Percentiles rank a stretch among this genome's conserved stretches.
phyloP scores from a whole-genome alignment of 2,888 invertebrate species.

The Lepidonotus clava region DNA sequence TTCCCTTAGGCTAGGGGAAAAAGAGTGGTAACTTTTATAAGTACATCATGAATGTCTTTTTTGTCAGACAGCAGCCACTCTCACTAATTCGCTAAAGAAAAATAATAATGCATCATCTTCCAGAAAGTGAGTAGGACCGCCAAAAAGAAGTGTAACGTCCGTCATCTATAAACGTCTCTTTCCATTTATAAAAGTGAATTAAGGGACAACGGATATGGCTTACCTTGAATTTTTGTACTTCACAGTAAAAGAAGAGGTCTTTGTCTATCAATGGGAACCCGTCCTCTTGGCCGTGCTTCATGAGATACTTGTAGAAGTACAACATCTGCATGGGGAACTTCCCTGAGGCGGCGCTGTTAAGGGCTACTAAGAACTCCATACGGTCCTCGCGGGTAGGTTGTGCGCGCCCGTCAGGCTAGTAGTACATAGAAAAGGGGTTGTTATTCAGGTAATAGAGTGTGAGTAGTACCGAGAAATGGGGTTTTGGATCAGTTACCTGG shows the following conservation, averaged over 20 bases:
- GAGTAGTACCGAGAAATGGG: neutral
- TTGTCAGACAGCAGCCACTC: no score
- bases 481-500: neutral
- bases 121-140: no score
- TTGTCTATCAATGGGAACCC: constrained; percentile 77
- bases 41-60: no score
- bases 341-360: constrained; percentile 74
- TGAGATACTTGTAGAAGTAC: constrained; percentile 79
- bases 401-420: constrained; percentile 61
- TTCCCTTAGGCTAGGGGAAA: no score
- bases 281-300: constrained; percentile 78
- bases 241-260: constrained; percentile 79
- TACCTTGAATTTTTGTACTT: constrained; percentile 80
- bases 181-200: neutral
- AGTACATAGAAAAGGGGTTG: neutral
- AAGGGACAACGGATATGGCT: constrained; percentile 14
- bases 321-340: constrained; percentile 75
- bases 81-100: no score
- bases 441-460: neutral
- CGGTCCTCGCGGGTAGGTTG: constrained; percentile 77
- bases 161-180: neutral
- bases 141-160: no score
- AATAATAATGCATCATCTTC: no score
- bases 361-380: constrained; percentile 74
- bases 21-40: no score